Evolutionary conservation across 2,113 vertebrate genomes (phyloP), one percentile per base, ranked within the genome.

Genomic region (Peromyscus leucopus): DNA sequence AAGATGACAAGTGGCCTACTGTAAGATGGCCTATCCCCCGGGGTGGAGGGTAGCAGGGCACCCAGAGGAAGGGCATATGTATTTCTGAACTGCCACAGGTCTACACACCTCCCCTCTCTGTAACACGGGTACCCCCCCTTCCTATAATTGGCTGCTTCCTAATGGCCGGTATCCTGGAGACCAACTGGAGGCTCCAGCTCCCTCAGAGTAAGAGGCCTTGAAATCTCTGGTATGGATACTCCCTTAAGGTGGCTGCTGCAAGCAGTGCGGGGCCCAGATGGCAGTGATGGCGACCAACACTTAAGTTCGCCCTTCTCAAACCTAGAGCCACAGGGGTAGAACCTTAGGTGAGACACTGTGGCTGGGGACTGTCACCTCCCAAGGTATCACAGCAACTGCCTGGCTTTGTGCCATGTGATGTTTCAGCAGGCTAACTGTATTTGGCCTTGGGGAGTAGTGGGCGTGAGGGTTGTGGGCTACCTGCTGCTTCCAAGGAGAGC

Each of bases 341-440:
- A 90, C 26, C 24, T 22, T 3, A 0, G 19, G 11, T 0, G 16
- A 8, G 26, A 46, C 42, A 12, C 13, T 33, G 1, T 3, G 57
- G 17, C 24, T 2, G 7, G 0, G 55, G 2, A 3, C 67, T 4
- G 42, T 21, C 24, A 11, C 5, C 46, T 39, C 59, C 17, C 0
- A 5, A 21, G 82, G 75, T 33, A 15, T 26, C 7, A 5, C 0
- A 15, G 71, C 57, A 42, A 33, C 0, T 17, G 74, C 63, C 17
- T 6, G 89, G 92, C 65, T 74, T 59, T 1, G 24, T 5, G 80
- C 75, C 9, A 28, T 0, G 28, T 2, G 69, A n/a, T 7, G 6
- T 39, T 80, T 79, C 26, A 74, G n/a, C 51, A 24, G 36, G 36
- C 36, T 42, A 19, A 61, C 10, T 4, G 22, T 33, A 24, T 1